A percentile compares a stretch with the other conserved stretches of the same genome.
Conservation (phyloP, 2,113 vertebrate species). For the Seriola aureovittata region DNA sequence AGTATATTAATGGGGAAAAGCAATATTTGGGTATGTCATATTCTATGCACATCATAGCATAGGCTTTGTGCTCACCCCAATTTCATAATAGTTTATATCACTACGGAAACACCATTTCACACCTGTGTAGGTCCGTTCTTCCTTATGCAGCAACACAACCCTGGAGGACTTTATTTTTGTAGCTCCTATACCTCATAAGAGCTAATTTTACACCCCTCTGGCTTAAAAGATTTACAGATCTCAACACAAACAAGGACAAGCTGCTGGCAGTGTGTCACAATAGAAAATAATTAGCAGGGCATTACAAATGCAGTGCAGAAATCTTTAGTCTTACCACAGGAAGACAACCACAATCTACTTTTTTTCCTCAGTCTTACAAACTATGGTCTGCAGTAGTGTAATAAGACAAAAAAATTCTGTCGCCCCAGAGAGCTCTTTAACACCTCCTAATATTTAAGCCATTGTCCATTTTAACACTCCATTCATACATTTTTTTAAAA, state of each 20-base stretch:
- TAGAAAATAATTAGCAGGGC: constrained; percentile 63
- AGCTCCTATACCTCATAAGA: constrained; percentile 34
- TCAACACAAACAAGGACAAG: constrained; percentile 66
- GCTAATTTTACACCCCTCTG: constrained; percentile 61
- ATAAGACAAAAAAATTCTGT: constrained; percentile 31
- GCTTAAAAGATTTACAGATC: constrained; percentile 69
- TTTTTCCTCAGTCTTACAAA: constrained; percentile 17
- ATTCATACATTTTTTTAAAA: constrained; percentile 44
- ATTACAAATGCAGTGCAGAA: constrained; percentile 52
- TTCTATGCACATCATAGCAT: constrained; percentile 66
- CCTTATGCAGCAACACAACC: constrained; percentile 33
- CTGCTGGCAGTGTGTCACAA: constrained; percentile 48
- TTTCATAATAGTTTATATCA: constrained; percentile 49
- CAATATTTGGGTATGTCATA: constrained; percentile 77
- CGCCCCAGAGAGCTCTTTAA: constrained; percentile 24
- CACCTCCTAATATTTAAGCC: constrained; percentile 51
- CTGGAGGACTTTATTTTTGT: constrained; percentile 40
- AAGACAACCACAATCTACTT: constrained; percentile 16
- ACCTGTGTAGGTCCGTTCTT: constrained; percentile 29
- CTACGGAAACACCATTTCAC: constrained; percentile 54
- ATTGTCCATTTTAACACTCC: constrained; percentile 55
- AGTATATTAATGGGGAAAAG: constrained; percentile 77
- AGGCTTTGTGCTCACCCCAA: constrained; percentile 57
- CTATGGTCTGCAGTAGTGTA: constrained; percentile 19
- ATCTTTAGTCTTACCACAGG: constrained; percentile 35